These are phyloP conservation scores for Ctenosaura bakeri DNA, from an alignment of 2,797 vertebrate genomes.

Conservation along the genomic window DNA sequence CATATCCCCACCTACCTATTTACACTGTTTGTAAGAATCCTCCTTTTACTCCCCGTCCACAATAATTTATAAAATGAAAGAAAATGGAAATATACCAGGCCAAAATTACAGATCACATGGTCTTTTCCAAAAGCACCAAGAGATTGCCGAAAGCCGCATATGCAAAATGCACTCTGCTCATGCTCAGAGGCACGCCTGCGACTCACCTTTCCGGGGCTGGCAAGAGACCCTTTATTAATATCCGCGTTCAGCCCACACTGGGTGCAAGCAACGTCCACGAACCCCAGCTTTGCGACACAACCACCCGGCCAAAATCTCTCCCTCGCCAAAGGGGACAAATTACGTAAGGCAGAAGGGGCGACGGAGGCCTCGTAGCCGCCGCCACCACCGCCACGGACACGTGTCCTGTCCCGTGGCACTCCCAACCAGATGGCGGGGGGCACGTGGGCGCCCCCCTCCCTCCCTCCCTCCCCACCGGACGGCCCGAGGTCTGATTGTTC, in stretches of 20 bases:
- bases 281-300: too few species aligned
- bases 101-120: not conserved
- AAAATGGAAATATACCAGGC: not conserved
- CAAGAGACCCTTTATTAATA: rapidly evolving
- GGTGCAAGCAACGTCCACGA: too few species aligned
- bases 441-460: not conserved
- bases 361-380: not conserved
- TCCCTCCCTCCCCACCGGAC: not conserved
- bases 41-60: not conserved
- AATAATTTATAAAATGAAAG: not conserved
- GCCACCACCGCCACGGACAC: not conserved
- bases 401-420: not conserved
- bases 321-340: not conserved
- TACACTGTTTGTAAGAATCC: not conserved
- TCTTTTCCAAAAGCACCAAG: too few species aligned
- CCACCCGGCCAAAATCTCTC: not conserved
- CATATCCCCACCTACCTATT: too few species aligned
- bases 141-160: not conserved
- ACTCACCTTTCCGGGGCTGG: too few species aligned
- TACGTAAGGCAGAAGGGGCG: not conserved
- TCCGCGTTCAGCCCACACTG: not conserved
- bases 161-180: not conserved
- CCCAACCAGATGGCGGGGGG: not conserved
- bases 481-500: not conserved
- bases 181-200: not conserved